Conservation (phyloP, 2,797 vertebrate genomes). For the Thunnus albacares region DNA sequence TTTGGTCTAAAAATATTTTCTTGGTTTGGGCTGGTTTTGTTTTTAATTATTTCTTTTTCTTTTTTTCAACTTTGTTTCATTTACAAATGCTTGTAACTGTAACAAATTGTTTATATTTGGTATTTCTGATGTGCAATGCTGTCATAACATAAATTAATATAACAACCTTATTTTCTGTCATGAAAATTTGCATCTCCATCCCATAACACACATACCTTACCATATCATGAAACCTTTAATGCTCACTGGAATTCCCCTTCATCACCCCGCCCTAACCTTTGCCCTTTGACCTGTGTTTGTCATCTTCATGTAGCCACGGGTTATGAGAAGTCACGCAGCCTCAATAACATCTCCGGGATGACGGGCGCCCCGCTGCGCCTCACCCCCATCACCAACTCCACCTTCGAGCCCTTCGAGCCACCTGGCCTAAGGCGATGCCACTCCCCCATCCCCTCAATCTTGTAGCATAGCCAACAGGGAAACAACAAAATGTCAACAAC, state of each 20-base stretch:
- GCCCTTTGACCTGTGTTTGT: constrained; percentile 47
- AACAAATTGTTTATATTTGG: constrained; percentile 72
- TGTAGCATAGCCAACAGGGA: constrained; percentile 82
- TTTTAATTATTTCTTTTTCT: constrained; percentile 45
- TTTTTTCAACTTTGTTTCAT: constrained; percentile 62
- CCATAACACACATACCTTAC: constrained; percentile 4
- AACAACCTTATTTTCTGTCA: constrained; percentile 39
- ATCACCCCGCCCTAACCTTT: constrained; percentile 42
- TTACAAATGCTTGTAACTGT: constrained; percentile 74
- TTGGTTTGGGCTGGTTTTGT: constrained; percentile 69
- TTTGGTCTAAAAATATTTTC: constrained; percentile 67
- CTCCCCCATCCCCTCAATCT: constrained; percentile 94
- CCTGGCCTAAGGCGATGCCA: constrained; percentile 89
- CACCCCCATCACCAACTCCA: constrained; percentile 90
- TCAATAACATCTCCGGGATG: constrained; percentile 96
- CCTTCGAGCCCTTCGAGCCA: constrained; percentile 91
- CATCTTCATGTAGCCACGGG: constrained; percentile 82
- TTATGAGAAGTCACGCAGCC: constrained; percentile 96
- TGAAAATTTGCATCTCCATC: constrained; percentile 32
- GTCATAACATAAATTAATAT: constrained; percentile 57
- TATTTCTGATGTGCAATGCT: constrained; percentile 70
- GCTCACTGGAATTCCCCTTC: constrained; percentile 36
- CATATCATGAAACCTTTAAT: constrained; percentile 24
- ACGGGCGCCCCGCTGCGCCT: constrained; percentile 90
- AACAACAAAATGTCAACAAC: constrained; percentile 35